Base-by-base conservation (phyloP, 2,113 vertebrate genomes). In the Sinocyclocheilus rhinocerous region DNA sequence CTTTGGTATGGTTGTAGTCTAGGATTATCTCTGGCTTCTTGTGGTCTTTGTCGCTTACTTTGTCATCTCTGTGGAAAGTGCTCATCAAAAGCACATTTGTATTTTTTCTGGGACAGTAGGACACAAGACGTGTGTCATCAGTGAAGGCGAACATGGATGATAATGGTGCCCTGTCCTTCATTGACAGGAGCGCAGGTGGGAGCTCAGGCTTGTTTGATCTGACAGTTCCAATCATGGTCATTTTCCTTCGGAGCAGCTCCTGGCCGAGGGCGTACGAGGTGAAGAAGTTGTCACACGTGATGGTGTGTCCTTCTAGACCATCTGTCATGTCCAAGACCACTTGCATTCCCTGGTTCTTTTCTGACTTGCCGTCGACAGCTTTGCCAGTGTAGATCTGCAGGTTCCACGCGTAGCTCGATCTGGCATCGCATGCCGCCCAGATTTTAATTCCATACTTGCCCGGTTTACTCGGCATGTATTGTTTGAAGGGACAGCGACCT, bases 1-100 rank as follows among this genome's bases (percentile, higher is more conserved):
- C 76, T 87, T 89, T 90, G 52, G 52, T 89, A 36, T n/a, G 18
- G 81, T 89, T 89, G 75, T 87, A 89, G 63, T 90, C 88, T 20
- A 84, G 61, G n/a, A 88, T 81, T 48, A 85, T 84, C 7, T 26
- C 15, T 18, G 78, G 86, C 39, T 87, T 89, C 70, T 15, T 73
- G 26, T 79, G 52, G 1, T 87, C 85, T 55, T n/a, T 2, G 48
- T 22, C 22, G 59, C 52, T 84, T 52, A 73, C 50, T 13, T 61
- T n/a, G 26, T 18, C 63, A n/a, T 45, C 29, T 72, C 36, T 85
- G 42, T 89, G 63, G 3, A 76, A 57, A 16, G 81, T 86, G 50
- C 55, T 87, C 80, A 87, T 61, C 2, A 86, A 6, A 70, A 78
- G 61, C 42, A 84, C 15, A 0, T 81, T 81, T 24, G 42, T 87